Conservation (phyloP, 2,888 invertebrate genomes). For the Colostygia pectinataria region DNA sequence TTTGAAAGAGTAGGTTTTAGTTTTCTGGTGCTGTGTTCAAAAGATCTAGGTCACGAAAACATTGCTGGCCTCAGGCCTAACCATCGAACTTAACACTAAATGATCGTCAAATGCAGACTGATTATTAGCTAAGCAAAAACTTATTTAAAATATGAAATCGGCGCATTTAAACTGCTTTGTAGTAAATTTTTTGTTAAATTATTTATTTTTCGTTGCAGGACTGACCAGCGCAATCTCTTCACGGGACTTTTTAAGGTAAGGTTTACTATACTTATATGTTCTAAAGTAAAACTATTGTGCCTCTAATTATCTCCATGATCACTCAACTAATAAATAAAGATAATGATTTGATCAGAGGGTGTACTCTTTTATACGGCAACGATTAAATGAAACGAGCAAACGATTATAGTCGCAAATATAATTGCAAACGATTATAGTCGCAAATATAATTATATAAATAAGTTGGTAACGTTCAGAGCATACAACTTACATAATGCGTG, state of each 20-base stretch:
- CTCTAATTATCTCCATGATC: too few relatives aligned
- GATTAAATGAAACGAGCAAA: too few relatives aligned
- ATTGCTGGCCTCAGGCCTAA: conserved; percentile 68
- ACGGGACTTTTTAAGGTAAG: conserved; percentile 48
- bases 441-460: too few relatives aligned
- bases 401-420: too few relatives aligned
- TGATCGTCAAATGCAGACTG: conserved; percentile 70
- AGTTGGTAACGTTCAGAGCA: too few relatives aligned
- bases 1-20: conserved; percentile 41
- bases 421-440: too few relatives aligned
- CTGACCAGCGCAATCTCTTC: conserved; percentile 20
- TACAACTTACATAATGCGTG: too few relatives aligned
- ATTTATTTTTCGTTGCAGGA: conserved; percentile 50
- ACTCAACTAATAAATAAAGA: too few relatives aligned
- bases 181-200: conserved; percentile 40
- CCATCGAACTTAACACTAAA: conserved; percentile 74
- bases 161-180: conserved; percentile 46
- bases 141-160: conserved; percentile 59
- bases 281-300: too few relatives aligned
- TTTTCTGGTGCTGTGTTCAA: conserved; percentile 56
- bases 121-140: conserved; percentile 66
- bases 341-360: too few relatives aligned
- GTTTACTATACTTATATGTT: conserved; percentile 39
- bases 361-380: too few relatives aligned
- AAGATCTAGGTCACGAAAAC: conserved; percentile 80